Base-by-base conservation (phyloP, 2,888 invertebrate genomes). In the Tetranychus truncatus region DNA sequence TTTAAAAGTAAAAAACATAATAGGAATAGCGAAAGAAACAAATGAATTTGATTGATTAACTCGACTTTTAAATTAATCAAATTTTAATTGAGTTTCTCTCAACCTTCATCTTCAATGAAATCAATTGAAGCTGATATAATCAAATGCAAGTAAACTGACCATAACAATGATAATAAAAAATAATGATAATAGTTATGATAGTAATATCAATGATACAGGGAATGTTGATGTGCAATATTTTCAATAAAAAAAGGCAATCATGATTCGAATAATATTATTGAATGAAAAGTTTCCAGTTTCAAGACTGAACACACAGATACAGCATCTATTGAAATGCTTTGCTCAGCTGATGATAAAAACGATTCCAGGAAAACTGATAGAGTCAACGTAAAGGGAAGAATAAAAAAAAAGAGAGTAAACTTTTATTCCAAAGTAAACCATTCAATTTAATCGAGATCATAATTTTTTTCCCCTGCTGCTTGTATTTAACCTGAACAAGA, bases 401-500 rank as follows among this genome's bases (percentile, higher is more conserved):
- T 3, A 55, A 24, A 24, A 55, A 15, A 9, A 55, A n/a, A n/a
- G n/a, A 55, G 15, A 55, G 55, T 55, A 55, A 55, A 55, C 55
- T 55, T 15, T 55, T 15, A 55, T 15, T 2, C 9, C 55, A 55
- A 55, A 15, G 15, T 55, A 55, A 55, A 55, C 55, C 55, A 55
- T 55, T 55, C 55, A 55, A 55, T 55, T 55, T 55, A 55, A 55
- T 55, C 55, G 55, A 55, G 55, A 55, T 55, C 55, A 55, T 55
- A 55, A 55, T 55, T 55, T 55, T 9, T 15, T 15, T 55, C 55
- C 55, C 55, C 15, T 55, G 9, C 55, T 15, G 11, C 55, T 55
- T 55, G 9, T 55, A 55, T 55, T 15, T 55, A 9, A 55, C 55
- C 55, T 55, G 15, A 55, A 55, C 11, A 55, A 55, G 55, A 55